Evolutionary conservation across 2,113 vertebrate species (phyloP).

Genomic region (Puntigrus tetrazona): DNA sequence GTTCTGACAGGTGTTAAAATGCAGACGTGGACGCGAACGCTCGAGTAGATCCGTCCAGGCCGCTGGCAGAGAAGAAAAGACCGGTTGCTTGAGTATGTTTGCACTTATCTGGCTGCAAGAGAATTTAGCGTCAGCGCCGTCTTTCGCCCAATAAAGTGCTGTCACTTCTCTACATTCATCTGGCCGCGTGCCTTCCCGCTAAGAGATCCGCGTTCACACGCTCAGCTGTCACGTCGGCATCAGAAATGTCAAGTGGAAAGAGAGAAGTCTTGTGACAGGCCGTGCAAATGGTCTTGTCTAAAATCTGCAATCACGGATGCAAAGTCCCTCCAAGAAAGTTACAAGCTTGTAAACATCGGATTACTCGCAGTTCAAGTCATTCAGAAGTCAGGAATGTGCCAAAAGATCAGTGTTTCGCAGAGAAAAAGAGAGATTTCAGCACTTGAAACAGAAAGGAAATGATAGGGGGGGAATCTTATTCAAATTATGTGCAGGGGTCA

Average conservation of each 20-base stretch:
- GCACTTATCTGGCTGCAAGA: constrained; percentile 7
- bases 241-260: constrained; percentile 49
- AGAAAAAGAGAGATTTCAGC: not conserved
- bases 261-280: not conserved
- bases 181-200: not conserved
- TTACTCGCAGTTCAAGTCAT: not conserved
- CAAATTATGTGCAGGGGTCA: too few relatives aligned
- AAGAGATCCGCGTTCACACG: not conserved
- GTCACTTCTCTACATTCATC: constrained; percentile 33
- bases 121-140: not conserved
- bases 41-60: not conserved
- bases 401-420: not conserved
- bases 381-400: not conserved
- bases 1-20: constrained; percentile 26
- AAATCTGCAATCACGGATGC: not conserved
- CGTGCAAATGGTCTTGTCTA: not conserved
- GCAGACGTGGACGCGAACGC: not conserved
- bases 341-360: not conserved
- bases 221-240: constrained; percentile 3
- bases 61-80: constrained; percentile 17
- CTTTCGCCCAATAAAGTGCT: constrained; percentile 32
- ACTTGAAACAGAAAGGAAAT: too few relatives aligned
- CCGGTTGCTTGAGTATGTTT: constrained; percentile 1
- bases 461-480: too few relatives aligned
- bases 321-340: not conserved